These are phyloP conservation scores for Larimichthys crocea DNA, from an alignment of 2,113 vertebrate species.

Conservation along the genomic window DNA sequence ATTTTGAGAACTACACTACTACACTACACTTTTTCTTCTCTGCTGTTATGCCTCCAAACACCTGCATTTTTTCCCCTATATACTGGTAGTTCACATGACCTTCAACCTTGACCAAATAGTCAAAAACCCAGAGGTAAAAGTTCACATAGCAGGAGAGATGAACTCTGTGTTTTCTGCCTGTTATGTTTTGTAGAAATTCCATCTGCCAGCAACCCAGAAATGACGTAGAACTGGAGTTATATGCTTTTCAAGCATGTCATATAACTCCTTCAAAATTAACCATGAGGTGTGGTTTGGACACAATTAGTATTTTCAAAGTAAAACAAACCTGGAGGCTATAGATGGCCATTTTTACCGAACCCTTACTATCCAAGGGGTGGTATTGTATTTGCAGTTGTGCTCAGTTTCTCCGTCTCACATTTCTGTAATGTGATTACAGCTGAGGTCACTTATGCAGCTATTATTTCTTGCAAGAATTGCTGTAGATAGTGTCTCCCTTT, in stretches of 20 bases:
- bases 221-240: conserved; percentile 3
- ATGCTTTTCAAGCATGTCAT: conserved; percentile 12
- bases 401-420: conserved; percentile 28
- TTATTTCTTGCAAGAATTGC: conserved; percentile 36
- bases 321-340: conserved; percentile 58
- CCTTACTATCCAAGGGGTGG: conserved; percentile 39
- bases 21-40: not conserved
- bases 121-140: conserved; percentile 38
- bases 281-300: conserved; percentile 50
- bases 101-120: conserved; percentile 39
- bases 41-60: conserved; percentile 48
- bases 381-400: conserved; percentile 43
- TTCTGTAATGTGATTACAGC: conserved; percentile 34
- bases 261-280: conserved; percentile 21
- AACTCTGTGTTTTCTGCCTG: not conserved
- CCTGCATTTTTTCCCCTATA: conserved; percentile 24
- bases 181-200: not conserved
- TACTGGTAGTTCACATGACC: conserved; percentile 33
- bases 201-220: not conserved
- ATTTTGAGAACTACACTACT: not conserved
- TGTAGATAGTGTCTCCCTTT: conserved; percentile 24
- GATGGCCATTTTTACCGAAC: conserved; percentile 23
- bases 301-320: conserved; percentile 31
- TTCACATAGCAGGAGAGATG: conserved; percentile 24
- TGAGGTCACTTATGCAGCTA: conserved; percentile 27